Conservation (phyloP, 1,140 invertebrate genomes). For the Dryas iulia region DNA sequence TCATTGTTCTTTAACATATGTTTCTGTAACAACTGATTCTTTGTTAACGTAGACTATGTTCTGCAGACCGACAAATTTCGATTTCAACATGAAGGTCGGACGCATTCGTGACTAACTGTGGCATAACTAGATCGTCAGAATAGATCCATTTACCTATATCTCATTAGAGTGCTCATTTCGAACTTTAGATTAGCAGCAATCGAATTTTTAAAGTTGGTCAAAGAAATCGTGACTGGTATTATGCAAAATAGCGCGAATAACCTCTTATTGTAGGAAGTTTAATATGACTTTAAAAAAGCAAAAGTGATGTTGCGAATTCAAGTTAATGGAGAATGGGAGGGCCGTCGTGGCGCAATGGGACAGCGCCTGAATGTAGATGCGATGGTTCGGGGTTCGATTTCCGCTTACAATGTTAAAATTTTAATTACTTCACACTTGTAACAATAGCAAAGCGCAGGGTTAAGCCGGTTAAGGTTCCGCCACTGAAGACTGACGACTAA, state of each 20-base stretch:
- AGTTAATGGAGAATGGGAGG: conserved; percentile 13
- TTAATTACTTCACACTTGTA: no score
- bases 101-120: conserved; percentile 57
- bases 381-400: no score
- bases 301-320: conserved; percentile 40
- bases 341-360: no score
- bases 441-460: no score
- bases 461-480: no score
- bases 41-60: conserved; percentile 26
- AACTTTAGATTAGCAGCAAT: conserved; percentile 57
- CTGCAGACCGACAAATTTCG: conserved; percentile 40
- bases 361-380: no score
- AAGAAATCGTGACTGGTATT: conserved; percentile 57
- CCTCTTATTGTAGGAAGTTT: conserved; percentile 52
- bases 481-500: no score
- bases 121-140: conserved; percentile 65
- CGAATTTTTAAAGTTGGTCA: conserved; percentile 52
- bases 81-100: conserved; percentile 66
- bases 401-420: no score
- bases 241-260: conserved; percentile 61
- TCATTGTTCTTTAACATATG: conserved; percentile 14
- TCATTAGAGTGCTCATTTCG: conserved; percentile 53
- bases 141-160: conserved; percentile 57
- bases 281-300: conserved; percentile 34
- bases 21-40: conserved; percentile 17